phyloP scores from a whole-genome alignment of 1,140 invertebrate genomes.

The Drosophila arizonae region DNA sequence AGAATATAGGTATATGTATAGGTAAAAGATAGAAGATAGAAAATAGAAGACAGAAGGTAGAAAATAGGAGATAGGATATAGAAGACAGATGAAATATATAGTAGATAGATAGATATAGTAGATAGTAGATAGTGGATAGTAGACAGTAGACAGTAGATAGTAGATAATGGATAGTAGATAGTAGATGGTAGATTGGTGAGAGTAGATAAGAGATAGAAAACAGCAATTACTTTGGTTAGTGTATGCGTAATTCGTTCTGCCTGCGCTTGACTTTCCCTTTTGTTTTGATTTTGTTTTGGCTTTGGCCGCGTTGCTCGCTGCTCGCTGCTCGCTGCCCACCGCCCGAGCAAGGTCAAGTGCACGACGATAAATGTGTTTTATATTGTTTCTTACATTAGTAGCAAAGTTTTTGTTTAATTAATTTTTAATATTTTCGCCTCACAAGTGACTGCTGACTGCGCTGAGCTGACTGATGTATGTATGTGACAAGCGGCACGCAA shows the following conservation, averaged over 20 bases:
- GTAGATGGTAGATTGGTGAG: too few relatives aligned
- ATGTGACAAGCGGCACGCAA: slow-evolving; percentile 59
- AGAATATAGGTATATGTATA: too few relatives aligned
- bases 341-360: slow-evolving; percentile 53
- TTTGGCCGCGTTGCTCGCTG: slow-evolving; percentile 2
- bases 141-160: too few relatives aligned
- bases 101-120: too few relatives aligned
- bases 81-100: too few relatives aligned
- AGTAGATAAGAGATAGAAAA: too few relatives aligned
- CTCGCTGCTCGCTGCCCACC: background rate
- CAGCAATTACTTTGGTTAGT: slow-evolving; percentile 2
- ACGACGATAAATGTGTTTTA: slow-evolving; percentile 57
- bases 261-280: background rate
- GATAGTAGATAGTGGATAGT: too few relatives aligned
- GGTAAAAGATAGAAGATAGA: background rate
- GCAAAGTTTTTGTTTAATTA: slow-evolving; percentile 58
- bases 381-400: slow-evolving; percentile 59
- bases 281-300: slow-evolving; percentile 31
- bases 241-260: slow-evolving; percentile 16
- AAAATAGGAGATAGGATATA: too few relatives aligned
- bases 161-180: too few relatives aligned
- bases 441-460: slow-evolving; percentile 18
- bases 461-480: slow-evolving; percentile 9
- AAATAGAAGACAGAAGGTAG: too few relatives aligned
- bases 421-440: slow-evolving; percentile 54